Percentiles rank a stretch among this genome's conserved stretches.
phyloP scores from a whole-genome alignment of 64 coral and sea anemone species.

The Astreopora myriophthalma region DNA sequence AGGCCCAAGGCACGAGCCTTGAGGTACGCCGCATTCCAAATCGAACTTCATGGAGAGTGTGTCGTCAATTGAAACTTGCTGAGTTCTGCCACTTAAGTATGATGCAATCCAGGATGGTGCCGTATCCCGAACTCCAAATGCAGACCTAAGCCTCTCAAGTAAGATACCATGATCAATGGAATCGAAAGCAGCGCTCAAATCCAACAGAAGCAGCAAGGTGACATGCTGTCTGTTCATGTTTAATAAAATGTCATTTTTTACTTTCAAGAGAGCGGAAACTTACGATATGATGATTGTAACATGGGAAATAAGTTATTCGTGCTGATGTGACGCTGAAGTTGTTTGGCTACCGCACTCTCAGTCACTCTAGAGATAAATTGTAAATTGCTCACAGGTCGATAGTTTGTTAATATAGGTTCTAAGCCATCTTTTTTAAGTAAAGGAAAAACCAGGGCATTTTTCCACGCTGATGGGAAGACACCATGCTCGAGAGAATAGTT shows the following conservation, averaged over 20 bases:
- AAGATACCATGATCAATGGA: not conserved
- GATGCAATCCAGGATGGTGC: not conserved
- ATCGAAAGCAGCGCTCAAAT: not conserved
- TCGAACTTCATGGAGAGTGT: not conserved
- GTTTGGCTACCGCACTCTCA: not conserved
- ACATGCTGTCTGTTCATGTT: not conserved
- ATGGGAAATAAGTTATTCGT: not conserved
- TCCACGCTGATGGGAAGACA: slow-evolving; percentile 10
- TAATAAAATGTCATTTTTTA: not conserved
- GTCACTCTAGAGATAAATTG: not conserved
- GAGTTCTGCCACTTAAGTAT: not conserved
- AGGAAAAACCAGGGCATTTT: slow-evolving; percentile 23
- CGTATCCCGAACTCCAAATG: not conserved
- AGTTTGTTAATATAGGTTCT: slow-evolving; percentile 18
- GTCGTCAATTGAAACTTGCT: not conserved
- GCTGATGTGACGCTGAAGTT: not conserved
- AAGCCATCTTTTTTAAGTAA: slow-evolving; percentile 37
- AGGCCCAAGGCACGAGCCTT: slow-evolving; percentile 1
- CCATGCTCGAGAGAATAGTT: slow-evolving; percentile 28
- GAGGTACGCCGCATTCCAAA: not conserved
- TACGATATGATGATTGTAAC: not conserved
- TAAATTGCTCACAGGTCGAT: slow-evolving; percentile 46
- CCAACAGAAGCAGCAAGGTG: not conserved
- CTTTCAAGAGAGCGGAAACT: not conserved
- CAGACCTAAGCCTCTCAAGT: not conserved